Conservation (phyloP, 2,113 vertebrate genomes). For the Okapia johnstoni region DNA sequence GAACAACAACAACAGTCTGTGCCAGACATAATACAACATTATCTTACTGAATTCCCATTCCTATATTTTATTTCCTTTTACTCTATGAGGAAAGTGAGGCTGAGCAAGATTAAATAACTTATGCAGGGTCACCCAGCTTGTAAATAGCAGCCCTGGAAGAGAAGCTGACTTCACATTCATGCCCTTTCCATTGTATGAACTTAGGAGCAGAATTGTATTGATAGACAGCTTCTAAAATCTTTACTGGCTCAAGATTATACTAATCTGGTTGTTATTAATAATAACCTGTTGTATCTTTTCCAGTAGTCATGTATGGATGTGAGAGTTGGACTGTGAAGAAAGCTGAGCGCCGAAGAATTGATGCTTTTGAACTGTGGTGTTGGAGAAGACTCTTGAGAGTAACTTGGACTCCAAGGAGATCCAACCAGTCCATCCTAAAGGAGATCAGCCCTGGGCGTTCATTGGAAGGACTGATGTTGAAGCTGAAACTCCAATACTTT, state of each 20-base stretch:
- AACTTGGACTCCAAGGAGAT: no score
- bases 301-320: no score
- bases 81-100: background rate
- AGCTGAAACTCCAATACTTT: no score
- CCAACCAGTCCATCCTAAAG: no score
- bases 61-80: background rate
- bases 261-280: background rate
- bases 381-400: no score
- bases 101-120: background rate
- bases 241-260: background rate
- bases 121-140: background rate
- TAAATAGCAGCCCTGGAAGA: background rate
- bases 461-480: no score
- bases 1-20: background rate
- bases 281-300: background rate
- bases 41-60: background rate
- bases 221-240: background rate
- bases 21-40: background rate
- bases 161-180: background rate
- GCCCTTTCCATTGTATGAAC: background rate
- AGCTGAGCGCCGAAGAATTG: no score
- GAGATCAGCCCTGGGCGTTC: no score
- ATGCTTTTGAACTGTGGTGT: no score
- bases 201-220: background rate
- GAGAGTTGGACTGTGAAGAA: no score